Evolutionary conservation across 1,140 invertebrate genomes (phyloP), one percentile per base, ranked within the genome.

Genomic region (Drosophila auraria): DNA sequence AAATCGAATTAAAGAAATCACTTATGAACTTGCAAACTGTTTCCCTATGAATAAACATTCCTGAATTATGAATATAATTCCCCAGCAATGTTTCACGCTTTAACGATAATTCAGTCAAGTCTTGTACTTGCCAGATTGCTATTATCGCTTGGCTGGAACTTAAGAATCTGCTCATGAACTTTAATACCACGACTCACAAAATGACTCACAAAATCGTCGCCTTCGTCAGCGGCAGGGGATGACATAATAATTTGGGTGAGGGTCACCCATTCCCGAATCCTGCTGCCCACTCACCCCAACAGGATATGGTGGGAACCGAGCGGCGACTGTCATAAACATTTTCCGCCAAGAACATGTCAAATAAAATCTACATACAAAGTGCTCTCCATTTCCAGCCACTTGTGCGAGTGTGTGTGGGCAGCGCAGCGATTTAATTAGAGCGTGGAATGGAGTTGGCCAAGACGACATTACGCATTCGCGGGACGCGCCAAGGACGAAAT

Each of bases 361-460:
- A 76, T 63, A 66, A 72, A 75, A 87, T 87, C 77, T 75, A 81
- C 84, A 89, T 84, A 78, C 44, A 84, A 78, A 84, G 51, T 78
- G 62, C 33, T 78, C 60, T 15, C 25, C 56, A 77, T 73, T 58
- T 36, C 45, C 25, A 36, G 14, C n/a, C 14, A 57, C 17, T 56
- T 50, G 54, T 38, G n/a, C 8, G 4, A 65, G 15, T 82, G 38
- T 64, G 44, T 64, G 44, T 57, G 62, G 50, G 38, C 47, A 44
- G 68, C 64, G 76, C 58, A 56, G 33, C 53, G 71, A 73, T 62
- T 72, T 69, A 87, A 87, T 87, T 73, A 66, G 56, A 57, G 45
- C 27, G 9, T 40, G 51, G 45, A 45, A 63, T 36, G 25, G 45
- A 59, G 30, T 54, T 78, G 30, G 17, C 44, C 49, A 56, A 77